A percentile compares a stretch with the other conserved stretches of the same genome.
Conservation (phyloP, 2,888 invertebrate genomes). For the Amiota communis region DNA sequence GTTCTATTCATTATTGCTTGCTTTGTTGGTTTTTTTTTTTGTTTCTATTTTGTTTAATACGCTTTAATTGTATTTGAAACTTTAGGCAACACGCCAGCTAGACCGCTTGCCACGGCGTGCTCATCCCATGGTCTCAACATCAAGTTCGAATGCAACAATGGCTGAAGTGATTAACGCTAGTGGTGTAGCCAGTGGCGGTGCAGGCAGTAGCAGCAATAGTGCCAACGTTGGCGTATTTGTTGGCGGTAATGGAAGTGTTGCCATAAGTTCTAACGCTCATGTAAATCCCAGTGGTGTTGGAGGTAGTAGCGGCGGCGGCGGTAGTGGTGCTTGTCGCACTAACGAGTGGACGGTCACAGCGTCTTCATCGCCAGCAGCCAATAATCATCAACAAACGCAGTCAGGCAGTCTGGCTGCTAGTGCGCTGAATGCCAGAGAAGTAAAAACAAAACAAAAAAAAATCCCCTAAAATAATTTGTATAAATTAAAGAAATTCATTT, state of each 20-base stretch:
- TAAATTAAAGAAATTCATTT: slow-evolving; percentile 39
- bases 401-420: slow-evolving; percentile 69
- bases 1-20: slow-evolving; percentile 28
- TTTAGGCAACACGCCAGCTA: slow-evolving; percentile 86
- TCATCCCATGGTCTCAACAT: slow-evolving; percentile 78
- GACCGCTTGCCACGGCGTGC: slow-evolving; percentile 90
- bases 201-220: slow-evolving; percentile 44
- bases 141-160: slow-evolving; percentile 76
- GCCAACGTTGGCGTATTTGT: slow-evolving; percentile 47
- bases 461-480: slow-evolving; percentile 10
- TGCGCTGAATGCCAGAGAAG: slow-evolving; percentile 72
- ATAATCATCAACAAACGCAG: slow-evolving; percentile 70
- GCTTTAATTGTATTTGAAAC: slow-evolving; percentile 39
- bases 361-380: slow-evolving; percentile 63
- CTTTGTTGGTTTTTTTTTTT: neutral
- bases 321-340: slow-evolving; percentile 59
- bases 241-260: slow-evolving; percentile 57
- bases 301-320: slow-evolving; percentile 39
- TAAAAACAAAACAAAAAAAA: slow-evolving; percentile 56
- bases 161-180: slow-evolving; percentile 73
- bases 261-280: slow-evolving; percentile 45
- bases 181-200: slow-evolving; percentile 50
- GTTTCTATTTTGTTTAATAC: neutral
- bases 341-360: slow-evolving; percentile 71
- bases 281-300: slow-evolving; percentile 47